A percentile compares a stretch with the other conserved stretches of the same genome.
These are phyloP conservation scores for Gila robusta DNA, from an alignment of 2,797 vertebrate genomes.

Conservation along the genomic window DNA sequence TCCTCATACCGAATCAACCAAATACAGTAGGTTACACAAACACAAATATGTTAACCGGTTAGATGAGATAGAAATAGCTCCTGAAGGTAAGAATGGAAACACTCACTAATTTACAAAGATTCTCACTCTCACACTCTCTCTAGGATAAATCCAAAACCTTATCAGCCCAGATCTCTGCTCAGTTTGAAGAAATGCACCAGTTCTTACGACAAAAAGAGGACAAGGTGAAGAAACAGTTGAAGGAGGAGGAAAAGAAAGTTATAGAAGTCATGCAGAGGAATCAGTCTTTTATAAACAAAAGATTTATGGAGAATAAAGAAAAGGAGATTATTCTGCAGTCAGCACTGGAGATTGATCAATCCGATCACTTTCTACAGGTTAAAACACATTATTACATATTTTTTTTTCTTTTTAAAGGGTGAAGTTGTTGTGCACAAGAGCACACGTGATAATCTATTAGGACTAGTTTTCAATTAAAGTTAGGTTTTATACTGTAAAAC, in stretches of 20 bases:
- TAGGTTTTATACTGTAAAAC: not conserved
- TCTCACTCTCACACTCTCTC: not conserved
- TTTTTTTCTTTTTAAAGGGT: not conserved
- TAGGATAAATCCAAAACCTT: constrained; percentile 41
- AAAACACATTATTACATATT: not conserved
- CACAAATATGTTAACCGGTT: not conserved
- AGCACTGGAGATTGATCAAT: constrained; percentile 30
- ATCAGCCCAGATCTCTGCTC: constrained; percentile 28
- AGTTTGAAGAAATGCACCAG: constrained; percentile 56
- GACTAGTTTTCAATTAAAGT: not conserved
- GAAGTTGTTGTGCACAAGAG: not conserved
- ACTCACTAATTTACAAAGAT: not conserved
- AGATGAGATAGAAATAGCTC: not conserved
- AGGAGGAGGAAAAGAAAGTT: not conserved
- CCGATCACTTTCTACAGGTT: constrained; percentile 51
- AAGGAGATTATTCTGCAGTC: constrained; percentile 23
- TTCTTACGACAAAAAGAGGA: constrained; percentile 46
- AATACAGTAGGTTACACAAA: not conserved
- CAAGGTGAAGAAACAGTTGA: constrained; percentile 43
- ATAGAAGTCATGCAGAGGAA: constrained; percentile 32
- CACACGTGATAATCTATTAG: not conserved
- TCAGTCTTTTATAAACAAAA: constrained; percentile 25
- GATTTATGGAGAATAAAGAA: constrained; percentile 24
- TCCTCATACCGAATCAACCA: not conserved
- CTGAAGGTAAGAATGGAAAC: not conserved